phyloP scores from a whole-genome alignment of 2,113 vertebrate species.

The Tinamus guttatus region DNA sequence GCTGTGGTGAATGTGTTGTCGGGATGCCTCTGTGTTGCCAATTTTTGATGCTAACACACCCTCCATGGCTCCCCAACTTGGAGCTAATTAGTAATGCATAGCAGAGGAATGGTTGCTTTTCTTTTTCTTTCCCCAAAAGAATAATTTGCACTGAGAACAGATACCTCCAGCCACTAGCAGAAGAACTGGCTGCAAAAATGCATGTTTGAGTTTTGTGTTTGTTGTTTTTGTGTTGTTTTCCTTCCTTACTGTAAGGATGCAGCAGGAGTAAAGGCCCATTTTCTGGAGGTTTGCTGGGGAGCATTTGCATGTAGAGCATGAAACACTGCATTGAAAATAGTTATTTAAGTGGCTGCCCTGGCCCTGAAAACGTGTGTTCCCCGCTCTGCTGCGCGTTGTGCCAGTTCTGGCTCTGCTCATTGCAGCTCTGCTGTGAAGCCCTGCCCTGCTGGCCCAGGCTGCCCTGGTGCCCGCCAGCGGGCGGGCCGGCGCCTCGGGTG shows the following conservation, averaged over 20 bases:
- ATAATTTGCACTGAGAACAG: conserved; percentile 16
- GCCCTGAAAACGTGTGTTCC: not conserved
- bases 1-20: conserved; percentile 55
- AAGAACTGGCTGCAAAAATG: conserved; percentile 31
- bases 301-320: conserved; percentile 52
- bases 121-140: conserved; percentile 6
- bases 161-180: not conserved
- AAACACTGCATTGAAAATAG: conserved; percentile 1
- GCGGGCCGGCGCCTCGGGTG: too few species aligned
- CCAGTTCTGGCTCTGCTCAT: not conserved
- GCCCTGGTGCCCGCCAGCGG: too few species aligned
- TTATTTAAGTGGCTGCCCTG: not conserved
- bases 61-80: not conserved
- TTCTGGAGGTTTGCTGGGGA: conserved; percentile 40
- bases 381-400: not conserved
- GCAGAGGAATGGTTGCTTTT: not conserved
- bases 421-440: not conserved
- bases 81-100: conserved; percentile 42
- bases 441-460: not conserved
- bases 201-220: too few species aligned
- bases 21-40: not conserved
- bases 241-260: conserved; percentile 41
- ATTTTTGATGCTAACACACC: not conserved
- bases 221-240: not conserved
- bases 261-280: conserved; percentile 1